Conservation (phyloP, 2,888 invertebrate species). For the Boloria euphrosyne region DNA sequence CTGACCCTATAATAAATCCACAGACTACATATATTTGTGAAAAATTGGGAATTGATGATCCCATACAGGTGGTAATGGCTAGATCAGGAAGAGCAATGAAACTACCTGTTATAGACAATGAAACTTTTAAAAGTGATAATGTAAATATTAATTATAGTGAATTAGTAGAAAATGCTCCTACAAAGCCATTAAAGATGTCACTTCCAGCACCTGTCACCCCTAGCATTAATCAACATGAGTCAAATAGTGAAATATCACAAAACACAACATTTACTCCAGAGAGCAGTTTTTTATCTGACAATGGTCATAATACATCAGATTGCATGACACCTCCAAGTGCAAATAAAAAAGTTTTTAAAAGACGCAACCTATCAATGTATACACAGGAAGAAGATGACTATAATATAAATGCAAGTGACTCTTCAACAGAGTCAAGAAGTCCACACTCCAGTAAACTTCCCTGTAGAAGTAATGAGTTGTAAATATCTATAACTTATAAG, state of each 20-base stretch:
- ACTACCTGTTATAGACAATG: conserved; percentile 44
- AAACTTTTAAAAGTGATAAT: neutral
- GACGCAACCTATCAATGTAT: conserved; percentile 72
- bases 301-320: conserved; percentile 50
- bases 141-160: conserved; percentile 20
- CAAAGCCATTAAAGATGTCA: conserved; percentile 60
- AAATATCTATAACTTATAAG: conserved; percentile 15
- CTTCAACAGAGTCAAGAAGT: conserved; percentile 52
- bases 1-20: conserved; percentile 83
- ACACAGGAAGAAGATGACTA: conserved; percentile 59
- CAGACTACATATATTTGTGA: conserved; percentile 87
- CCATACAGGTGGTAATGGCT: conserved; percentile 84
- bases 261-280: conserved; percentile 46
- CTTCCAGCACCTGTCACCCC: conserved; percentile 71
- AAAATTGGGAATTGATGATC: conserved; percentile 90
- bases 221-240: conserved; percentile 45
- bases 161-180: conserved; percentile 49
- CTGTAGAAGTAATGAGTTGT: conserved; percentile 43
- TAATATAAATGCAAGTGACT: conserved; percentile 52
- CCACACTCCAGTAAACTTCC: conserved; percentile 57
- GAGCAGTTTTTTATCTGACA: conserved; percentile 50
- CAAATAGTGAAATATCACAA: conserved; percentile 48
- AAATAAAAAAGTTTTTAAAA: conserved; percentile 68
- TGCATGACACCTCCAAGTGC: conserved; percentile 58
- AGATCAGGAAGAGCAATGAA: conserved; percentile 72